Percentiles rank a stretch among this genome's conserved stretches.
These are phyloP conservation scores for Oceanodroma leucorhoa DNA, from an alignment of 2,797 vertebrate species.

Conservation along the genomic window DNA sequence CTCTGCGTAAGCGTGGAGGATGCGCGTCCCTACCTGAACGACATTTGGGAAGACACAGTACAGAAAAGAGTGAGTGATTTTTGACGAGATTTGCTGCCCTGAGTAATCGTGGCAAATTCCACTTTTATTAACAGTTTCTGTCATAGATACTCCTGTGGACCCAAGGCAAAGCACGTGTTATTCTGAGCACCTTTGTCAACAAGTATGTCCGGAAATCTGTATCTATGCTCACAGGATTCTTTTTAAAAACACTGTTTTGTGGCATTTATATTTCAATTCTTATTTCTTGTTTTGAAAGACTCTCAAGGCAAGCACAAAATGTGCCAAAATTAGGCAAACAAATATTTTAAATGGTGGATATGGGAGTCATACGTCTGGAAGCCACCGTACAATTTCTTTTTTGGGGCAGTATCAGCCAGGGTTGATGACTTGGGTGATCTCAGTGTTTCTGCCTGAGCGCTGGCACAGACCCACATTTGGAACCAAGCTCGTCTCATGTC, in stretches of 20 bases:
- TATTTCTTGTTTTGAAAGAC: background rate
- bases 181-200: background rate
- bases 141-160: background rate
- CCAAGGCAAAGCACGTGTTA: background rate
- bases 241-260: background rate
- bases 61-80: background rate
- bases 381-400: background rate
- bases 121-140: background rate
- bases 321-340: background rate
- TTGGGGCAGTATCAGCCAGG: background rate
- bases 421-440: background rate
- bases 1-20: rapidly evolving
- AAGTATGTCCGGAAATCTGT: background rate
- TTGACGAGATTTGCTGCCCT: background rate
- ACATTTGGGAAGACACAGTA: background rate
- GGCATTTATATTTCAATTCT: background rate
- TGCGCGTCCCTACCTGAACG: rapidly evolving
- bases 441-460: rapidly evolving
- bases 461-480: background rate
- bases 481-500: background rate
- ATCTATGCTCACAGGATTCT: background rate
- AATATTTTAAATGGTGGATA: background rate
- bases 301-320: background rate
- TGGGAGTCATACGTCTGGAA: background rate
- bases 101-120: background rate